Conservation (phyloP, 2,113 vertebrate genomes). For the Archilochus colubris region DNA sequence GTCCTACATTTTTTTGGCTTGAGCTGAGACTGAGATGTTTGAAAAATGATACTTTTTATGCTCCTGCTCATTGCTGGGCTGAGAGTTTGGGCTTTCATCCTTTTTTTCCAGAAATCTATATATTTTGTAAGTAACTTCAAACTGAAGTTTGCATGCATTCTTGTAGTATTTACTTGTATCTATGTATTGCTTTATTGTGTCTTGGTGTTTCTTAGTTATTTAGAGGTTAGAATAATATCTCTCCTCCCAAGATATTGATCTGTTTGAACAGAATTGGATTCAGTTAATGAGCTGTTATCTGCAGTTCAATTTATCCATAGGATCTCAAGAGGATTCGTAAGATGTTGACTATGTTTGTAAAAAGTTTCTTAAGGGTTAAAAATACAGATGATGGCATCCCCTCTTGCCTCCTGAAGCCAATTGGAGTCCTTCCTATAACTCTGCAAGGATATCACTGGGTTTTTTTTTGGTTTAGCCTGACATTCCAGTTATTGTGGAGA, state of each 20-base stretch:
- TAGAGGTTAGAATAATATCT: neutral
- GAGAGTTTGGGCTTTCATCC: neutral
- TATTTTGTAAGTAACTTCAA: neutral
- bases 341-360: neutral
- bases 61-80: neutral
- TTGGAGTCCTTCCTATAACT: neutral
- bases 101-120: neutral
- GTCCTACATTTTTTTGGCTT: neutral
- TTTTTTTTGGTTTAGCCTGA: neutral
- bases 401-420: neutral
- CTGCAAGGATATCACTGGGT: neutral
- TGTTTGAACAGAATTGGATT: neutral
- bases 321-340: neutral
- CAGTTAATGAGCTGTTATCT: neutral
- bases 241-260: neutral
- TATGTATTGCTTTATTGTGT: neutral
- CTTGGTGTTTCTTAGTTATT: neutral
- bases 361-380: neutral
- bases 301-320: neutral
- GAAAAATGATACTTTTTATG: fast-evolving
- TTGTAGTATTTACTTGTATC: neutral
- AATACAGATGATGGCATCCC: neutral
- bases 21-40: neutral
- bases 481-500: neutral
- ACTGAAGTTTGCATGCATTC: neutral